Evolutionary conservation across 2,888 invertebrate species (phyloP).

Genomic region (Eristalis pertinax): DNA sequence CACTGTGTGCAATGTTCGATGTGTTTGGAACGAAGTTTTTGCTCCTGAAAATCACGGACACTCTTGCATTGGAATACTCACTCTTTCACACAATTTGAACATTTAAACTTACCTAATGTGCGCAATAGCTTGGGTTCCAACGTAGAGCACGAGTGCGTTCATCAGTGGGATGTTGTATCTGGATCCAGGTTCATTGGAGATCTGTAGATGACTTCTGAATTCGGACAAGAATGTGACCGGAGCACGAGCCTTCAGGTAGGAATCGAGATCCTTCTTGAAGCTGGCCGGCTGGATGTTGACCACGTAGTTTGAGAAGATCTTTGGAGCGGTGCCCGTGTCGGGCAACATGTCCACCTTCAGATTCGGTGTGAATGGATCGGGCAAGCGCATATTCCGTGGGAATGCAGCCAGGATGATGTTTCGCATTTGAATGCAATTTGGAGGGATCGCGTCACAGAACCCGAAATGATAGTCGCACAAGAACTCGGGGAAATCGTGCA

Average conservation of each 20-base stretch:
- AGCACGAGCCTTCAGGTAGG: constrained; percentile 95
- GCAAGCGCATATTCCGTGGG: constrained; percentile 98
- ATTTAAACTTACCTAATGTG: constrained; percentile 84
- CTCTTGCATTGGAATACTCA: background rate
- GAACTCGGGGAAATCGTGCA: constrained; percentile 99
- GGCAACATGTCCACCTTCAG: constrained; percentile 94
- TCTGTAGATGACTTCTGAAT: constrained; percentile 93
- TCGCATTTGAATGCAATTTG: constrained; percentile 99
- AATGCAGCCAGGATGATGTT: constrained; percentile 99
- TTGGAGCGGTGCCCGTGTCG: constrained; percentile 93
- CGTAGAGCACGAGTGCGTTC: constrained; percentile 98
- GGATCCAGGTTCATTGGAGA: constrained; percentile 92
- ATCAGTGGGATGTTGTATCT: constrained; percentile 97
- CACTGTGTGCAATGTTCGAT: constrained; percentile 98
- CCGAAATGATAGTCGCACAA: constrained; percentile 99
- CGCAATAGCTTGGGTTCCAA: constrained; percentile 97
- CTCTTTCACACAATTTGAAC: too few relatives aligned
- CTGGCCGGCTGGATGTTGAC: constrained; percentile 92
- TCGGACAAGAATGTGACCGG: constrained; percentile 98
- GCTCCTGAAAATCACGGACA: constrained; percentile 82
- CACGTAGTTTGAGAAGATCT: constrained; percentile 93
- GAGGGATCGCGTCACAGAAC: constrained; percentile 99
- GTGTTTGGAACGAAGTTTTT: constrained; percentile 97
- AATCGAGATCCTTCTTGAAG: constrained; percentile 98
- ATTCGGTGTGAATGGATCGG: constrained; percentile 99